Evolutionary conservation across 2,113 vertebrate genomes (phyloP), one percentile per base, ranked within the genome.

Genomic region (Chunga burmeisteri): DNA sequence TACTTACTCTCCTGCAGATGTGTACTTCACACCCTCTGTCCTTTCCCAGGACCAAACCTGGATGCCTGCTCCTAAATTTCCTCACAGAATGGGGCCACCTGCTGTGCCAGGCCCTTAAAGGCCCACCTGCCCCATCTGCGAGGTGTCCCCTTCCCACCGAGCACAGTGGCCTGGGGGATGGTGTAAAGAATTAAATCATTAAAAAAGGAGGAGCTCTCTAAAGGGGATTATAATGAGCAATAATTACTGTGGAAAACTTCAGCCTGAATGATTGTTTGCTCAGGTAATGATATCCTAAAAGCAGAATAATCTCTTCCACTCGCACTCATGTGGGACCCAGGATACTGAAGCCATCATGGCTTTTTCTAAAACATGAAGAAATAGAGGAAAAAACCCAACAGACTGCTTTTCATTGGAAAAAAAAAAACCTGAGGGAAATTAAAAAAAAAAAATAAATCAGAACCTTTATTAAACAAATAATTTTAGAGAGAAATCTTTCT

Each of bases 151-250:
- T 46, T 63, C 19, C 12, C 17, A 4, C 2, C 3, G 4, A 23
- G 6, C 5, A 15, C 13, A 21, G 34, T 0, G 0, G 10, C 22
- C 10, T 14, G 6, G 16, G 13, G 9, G 6, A 36, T 0, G 1
- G 3, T 30, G 6, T 22, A 16, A 32, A 13, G 1, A 26, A 47
- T 17, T n/a, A 47, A 80, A 42, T 21, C 2, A 23, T 46, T 46
- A 25, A 36, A 61, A 34, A 55, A 23, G 2, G 4, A 56, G 2
- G 9, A 18, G 4, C 7, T 77, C 21, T 73, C 7, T 58, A 22
- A 70, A 8, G 7, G 5, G 7, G 1, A 8, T 50, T 63, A 16
- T 17, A 44, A 47, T 9, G 8, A 67, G 7, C 20, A 74, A 22
- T 42, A 78, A 73, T 46, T 73, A 27, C 30, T 26, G 14, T 62